Base-by-base conservation (phyloP, 2,888 invertebrate species). In the Cartodere bifasciata region DNA sequence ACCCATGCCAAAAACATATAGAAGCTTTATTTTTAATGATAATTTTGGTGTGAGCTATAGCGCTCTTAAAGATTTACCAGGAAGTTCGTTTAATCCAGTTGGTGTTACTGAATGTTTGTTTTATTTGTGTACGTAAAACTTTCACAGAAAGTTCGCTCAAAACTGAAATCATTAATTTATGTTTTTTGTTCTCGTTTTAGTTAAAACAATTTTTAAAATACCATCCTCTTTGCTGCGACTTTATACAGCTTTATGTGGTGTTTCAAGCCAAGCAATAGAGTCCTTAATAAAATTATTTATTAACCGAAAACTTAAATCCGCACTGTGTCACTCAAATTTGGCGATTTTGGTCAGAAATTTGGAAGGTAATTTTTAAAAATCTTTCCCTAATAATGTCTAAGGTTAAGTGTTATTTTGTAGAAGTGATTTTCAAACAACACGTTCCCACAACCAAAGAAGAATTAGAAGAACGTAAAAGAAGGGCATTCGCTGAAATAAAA, bases 321-420 rank as follows among this genome's bases (percentile, higher is more conserved):
- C 67, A 13, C 54, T 75, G 2, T 62, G 60, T 1, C 67, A 72
- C 43, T 58, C 66, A 15, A 60, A 72, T 37, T 47, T 75, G 26
- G 68, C 72, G 9, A 65, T 70, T 48, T 58, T 76, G 1, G 65
- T 75, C 28, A 55, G 62, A 34, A 51, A 72, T 36, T 64, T 75
- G 10, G 71, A 75, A 49, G 68, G 75, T 73, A 47, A 44, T 55
- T 13, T 35, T 2, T 29, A 29, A 17, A 26, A 16, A 22, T 32
- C 32, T 29, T 21, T 6, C 20, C 7, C 23, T 9, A 6, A 22
- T 14, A 21, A 14, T 7, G 33, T 4, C 2, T 29, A 2, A 23
- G 13, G 13, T 16, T 22, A 11, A 6, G 11, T 22, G 13, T 30
- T 31, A 13, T 27, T 23, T 53, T 50, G 25, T 31, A 60, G 60